These are phyloP conservation scores for Sorex maritimensis DNA, from an alignment of 2,797 vertebrate genomes.

Conservation along the genomic window DNA sequence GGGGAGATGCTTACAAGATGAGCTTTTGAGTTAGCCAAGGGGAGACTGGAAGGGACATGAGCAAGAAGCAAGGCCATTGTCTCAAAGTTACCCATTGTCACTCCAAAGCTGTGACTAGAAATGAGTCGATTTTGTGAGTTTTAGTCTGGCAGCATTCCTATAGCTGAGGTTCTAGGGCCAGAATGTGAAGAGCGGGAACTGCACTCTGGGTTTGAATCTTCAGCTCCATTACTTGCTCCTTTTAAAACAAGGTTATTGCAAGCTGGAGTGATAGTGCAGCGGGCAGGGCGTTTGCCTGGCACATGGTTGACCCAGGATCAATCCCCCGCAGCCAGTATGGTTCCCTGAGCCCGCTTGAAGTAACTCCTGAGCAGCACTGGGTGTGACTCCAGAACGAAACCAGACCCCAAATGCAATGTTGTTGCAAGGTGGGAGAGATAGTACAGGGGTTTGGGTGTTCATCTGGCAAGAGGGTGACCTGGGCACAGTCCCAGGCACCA, in stretches of 20 bases:
- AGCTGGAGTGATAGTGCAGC: conserved; percentile 7
- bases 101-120: background rate
- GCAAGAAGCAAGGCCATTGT: background rate
- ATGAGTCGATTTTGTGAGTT: background rate
- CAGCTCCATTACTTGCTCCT: background rate
- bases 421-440: too few species aligned
- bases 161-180: background rate
- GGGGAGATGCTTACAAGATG: background rate
- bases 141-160: background rate
- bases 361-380: too few species aligned
- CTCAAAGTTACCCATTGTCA: background rate
- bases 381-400: too few species aligned
- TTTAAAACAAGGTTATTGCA: background rate
- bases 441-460: background rate
- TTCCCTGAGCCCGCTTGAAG: too few species aligned
- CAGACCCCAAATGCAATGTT: too few species aligned
- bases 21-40: too few species aligned
- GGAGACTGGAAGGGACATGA: background rate
- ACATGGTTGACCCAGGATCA: too few species aligned
- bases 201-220: background rate
- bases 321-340: too few species aligned
- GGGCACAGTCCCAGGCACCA: too few species aligned
- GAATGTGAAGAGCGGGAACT: background rate
- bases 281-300: background rate
- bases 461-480: background rate